Evolutionary conservation across 2,113 vertebrate species (phyloP), one percentile per base, ranked within the genome.

Genomic region (Ceuthmochares aereus): DNA sequence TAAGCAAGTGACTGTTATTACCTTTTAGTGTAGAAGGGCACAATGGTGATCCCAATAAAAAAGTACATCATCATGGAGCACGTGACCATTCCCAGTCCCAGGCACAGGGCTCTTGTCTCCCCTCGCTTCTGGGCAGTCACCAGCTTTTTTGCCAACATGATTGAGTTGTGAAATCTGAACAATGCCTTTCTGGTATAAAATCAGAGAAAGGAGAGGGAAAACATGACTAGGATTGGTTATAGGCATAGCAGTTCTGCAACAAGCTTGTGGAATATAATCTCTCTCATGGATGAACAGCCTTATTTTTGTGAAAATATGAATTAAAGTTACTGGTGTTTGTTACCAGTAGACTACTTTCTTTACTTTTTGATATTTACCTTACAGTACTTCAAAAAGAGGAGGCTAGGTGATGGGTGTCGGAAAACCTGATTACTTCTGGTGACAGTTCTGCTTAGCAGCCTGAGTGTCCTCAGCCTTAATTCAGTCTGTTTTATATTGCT

Each of bases 121-220:
- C 98, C 98, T 74, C 98, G 95, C 70, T 98, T 98, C 90, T 98
- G 98, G 58, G 97, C 97, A 34, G 97, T 98, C 95, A 98, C 98
- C 95, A 98, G 1, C 93, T 98, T 98, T 96, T 98, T 98, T 51
- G 77, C 97, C 97, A 98, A 90, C 96, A 96, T 97, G 80, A 34
- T 87, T 21, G 32, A 77, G 14, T 8, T 75, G 56, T 21, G 23
- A 64, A 89, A 96, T 56, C 20, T 74, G 56, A 83, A 42, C 8
- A 22, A 40, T 8, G 12, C 84, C 69, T 75, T 91, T 87, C 96
- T 97, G 78, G 22, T 43, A 49, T 52, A 76, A 94, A 58, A 79
- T 43, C 40, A 87, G 12, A 77, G 42, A 81, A 62, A 49, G 19
- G 26, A 82, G 12, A 68, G 21, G 26, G 11, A 10, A 92, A 81